A percentile compares a stretch with the other conserved stretches of the same genome.
Conservation (phyloP, 2,113 vertebrate genomes). For the Sphaerodactylus townsendi region DNA sequence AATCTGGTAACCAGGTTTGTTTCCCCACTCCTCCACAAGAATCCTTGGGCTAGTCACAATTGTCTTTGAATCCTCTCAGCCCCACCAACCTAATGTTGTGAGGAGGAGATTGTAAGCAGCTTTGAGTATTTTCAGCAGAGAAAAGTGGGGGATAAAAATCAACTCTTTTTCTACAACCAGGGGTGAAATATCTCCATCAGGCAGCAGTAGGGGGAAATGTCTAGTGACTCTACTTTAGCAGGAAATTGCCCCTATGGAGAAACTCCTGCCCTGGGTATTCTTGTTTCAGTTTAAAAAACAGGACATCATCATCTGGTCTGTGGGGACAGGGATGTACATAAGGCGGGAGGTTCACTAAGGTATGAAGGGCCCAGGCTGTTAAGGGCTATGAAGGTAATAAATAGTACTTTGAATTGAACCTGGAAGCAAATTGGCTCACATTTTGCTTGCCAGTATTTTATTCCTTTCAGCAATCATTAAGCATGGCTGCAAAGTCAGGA, state of each 20-base stretch:
- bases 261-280: neutral
- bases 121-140: too few species aligned
- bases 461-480: slow-evolving; percentile 64
- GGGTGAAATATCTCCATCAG: neutral
- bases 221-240: neutral
- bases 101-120: too few species aligned
- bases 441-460: slow-evolving; percentile 40
- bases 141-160: too few species aligned
- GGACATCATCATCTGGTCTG: neutral
- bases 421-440: slow-evolving; percentile 34
- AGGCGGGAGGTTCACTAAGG: neutral
- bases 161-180: too few species aligned
- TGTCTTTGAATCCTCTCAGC: too few species aligned
- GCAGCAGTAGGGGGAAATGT: too few species aligned
- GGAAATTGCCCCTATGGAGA: neutral
- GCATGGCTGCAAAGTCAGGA: slow-evolving; percentile 54
- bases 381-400: slow-evolving; percentile 1
- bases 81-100: too few species aligned
- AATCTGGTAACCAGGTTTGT: too few species aligned
- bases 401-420: neutral
- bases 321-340: neutral
- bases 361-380: neutral
- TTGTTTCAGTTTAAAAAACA: neutral
- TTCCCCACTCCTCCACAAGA: too few species aligned
- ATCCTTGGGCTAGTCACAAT: too few species aligned